Evolutionary conservation across 2,888 invertebrate species (phyloP), one percentile per base, ranked within the genome.

Genomic region (Ormyrus rosae): DNA sequence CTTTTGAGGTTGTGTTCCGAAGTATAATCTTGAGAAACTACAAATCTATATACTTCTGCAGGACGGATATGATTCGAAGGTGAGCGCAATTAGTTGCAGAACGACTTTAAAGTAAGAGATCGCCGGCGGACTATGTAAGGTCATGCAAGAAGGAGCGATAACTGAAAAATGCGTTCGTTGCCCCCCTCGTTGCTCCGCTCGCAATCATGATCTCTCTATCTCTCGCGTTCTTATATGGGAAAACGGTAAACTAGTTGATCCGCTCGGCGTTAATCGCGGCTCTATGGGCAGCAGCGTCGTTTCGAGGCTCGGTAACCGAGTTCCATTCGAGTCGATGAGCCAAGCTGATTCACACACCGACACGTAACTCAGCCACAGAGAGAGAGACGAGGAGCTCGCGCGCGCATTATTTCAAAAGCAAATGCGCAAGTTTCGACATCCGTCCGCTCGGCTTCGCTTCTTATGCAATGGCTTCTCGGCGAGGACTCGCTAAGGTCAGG

Each of bases 401-500:
- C 64, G 56, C 34, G 82, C 82, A 77, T 81, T 83, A 85, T 88
- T 87, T 88, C 87, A 87, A 87, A 87, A 87, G 87, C 83, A 84
- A 84, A 83, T 74, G 74, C 70, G 75, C 69, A 67, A 45, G 83
- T 90, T 90, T 89, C 89, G 86, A 88, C 88, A 90, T 85, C 85
- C 85, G 86, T 86, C 84, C 85, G 80, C 76, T 84, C 83, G 56
- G 56, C 34, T 34, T 34, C 34, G 11, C 11, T 60, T 83, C 85
- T 88, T 85, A 86, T 87, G 88, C 88, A 89, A 89, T 87, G 82
- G 34, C 81, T 80, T 83, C 86, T 83, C 64, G 84, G 85, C 78
- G 85, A 85, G 83, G 83, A 78, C 81, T 85, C 83, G 82, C 86
- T 88, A 89, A 89, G 89, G 89, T 89, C 89, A 89, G 88, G 89